Conservation (phyloP, 2,888 invertebrate genomes). For the Encarsia formosa region DNA sequence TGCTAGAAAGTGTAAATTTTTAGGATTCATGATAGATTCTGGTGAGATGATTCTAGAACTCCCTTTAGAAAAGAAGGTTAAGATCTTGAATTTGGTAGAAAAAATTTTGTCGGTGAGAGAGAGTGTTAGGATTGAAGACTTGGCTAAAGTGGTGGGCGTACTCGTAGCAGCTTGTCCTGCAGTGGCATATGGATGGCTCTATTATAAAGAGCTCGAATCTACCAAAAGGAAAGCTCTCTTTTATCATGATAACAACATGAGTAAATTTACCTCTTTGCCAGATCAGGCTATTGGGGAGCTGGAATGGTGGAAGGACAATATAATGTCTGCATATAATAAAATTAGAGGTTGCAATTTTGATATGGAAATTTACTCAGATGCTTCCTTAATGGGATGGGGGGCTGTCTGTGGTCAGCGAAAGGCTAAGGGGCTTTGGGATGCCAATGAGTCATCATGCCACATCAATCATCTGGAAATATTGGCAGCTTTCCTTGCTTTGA, state of each 20-base stretch:
- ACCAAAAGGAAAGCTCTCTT: too few species aligned
- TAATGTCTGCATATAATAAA: too few species aligned
- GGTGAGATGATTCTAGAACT: neutral
- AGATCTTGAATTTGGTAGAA: neutral
- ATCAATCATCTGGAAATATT: slow-evolving; percentile 7
- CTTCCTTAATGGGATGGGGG: slow-evolving; percentile 2
- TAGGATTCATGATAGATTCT: neutral
- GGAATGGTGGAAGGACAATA: too few species aligned
- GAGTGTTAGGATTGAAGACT: neutral
- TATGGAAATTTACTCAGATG: slow-evolving; percentile 9
- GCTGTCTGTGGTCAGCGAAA: neutral
- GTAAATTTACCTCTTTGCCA: too few species aligned
- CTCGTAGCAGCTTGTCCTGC: slow-evolving; percentile 23
- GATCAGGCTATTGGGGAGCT: too few species aligned
- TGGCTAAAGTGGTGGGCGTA: slow-evolving; percentile 7
- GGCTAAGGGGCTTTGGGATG: neutral
- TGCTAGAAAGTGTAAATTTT: too few species aligned
- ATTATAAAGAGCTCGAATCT: slow-evolving; percentile 17
- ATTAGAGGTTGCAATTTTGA: neutral
- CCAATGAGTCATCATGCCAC: neutral
- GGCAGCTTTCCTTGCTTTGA: slow-evolving; percentile 4
- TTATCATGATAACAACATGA: too few species aligned
- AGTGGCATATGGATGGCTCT: slow-evolving; percentile 19
- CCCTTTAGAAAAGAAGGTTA: neutral
- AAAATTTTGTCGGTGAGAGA: neutral